These are phyloP conservation scores for Drosophila albomicans DNA, from an alignment of 1,140 invertebrate genomes.

Conservation along the genomic window DNA sequence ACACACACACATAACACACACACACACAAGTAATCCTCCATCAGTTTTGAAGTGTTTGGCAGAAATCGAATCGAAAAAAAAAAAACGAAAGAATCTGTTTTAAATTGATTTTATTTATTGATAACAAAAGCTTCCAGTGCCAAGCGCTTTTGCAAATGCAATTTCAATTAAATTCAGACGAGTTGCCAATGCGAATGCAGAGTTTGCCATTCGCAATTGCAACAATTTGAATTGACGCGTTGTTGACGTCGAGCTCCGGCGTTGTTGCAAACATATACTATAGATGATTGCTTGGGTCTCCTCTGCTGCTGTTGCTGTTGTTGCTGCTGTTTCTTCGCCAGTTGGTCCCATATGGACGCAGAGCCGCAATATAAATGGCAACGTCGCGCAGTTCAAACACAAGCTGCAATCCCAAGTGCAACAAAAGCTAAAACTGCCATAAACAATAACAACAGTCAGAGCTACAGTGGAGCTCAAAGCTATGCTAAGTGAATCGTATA, in stretches of 20 bases:
- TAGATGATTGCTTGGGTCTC: conserved; percentile 39
- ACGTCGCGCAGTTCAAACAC: conserved; percentile 20
- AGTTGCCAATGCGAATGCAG: conserved; percentile 34
- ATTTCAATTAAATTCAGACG: conserved; percentile 76
- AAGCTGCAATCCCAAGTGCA: conserved; percentile 38
- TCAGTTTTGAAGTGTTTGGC: conserved; percentile 37
- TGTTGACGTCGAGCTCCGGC: background rate
- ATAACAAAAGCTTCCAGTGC: conserved; percentile 53
- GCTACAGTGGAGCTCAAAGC: background rate
- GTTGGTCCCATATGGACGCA: conserved; percentile 42
- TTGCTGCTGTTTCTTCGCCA: background rate
- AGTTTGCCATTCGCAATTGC: conserved; percentile 37
- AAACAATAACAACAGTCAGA: conserved; percentile 15
- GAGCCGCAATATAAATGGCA: conserved; percentile 31
- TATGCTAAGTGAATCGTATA: conserved; percentile 1
- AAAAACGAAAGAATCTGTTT: conserved; percentile 37
- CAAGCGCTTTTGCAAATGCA: conserved; percentile 64
- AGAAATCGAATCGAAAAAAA: conserved; percentile 4
- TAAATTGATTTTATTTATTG: conserved; percentile 81
- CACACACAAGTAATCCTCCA: background rate
- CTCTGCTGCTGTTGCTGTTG: no score
- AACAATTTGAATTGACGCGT: conserved; percentile 37
- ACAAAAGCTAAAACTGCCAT: conserved; percentile 24
- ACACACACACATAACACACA: conserved; percentile 21
- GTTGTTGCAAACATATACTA: no score